Evolutionary conservation across 2,113 vertebrate species (phyloP), one percentile per base, ranked within the genome.

Genomic region (Tretioscincus oriximinensis): DNA sequence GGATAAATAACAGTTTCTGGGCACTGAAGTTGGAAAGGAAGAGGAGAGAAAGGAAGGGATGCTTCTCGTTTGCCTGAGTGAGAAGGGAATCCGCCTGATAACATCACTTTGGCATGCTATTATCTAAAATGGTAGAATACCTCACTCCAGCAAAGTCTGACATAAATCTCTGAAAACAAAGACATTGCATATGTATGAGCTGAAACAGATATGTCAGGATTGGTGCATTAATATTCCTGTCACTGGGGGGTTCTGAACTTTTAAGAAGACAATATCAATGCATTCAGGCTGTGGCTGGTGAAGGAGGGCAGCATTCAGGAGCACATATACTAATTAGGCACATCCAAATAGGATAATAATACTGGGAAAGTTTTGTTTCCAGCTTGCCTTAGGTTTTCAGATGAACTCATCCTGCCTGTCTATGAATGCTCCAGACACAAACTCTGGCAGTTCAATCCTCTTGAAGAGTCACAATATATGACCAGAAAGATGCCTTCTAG

Each of bases 81-180:
- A 95, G 91, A 92, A 93, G 91, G 92, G 93, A 92, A 88, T 96
- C 95, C 94, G 95, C 96, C 96, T 94, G 98, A 98, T 98, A 99
- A 97, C 96, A 98, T 98, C 98, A 96, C 95, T 98, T 98, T 97
- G 97, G 97, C 97, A 97, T 96, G 96, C 96, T 97, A 98, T 99
- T 99, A 99, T 99, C 96, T 98, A 97, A 98, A 98, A 98, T 96
- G 96, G 97, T 98, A 95, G 97, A 97, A 97, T 98, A 98, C 97
- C 97, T 98, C 97, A 97, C 96, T 98, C 97, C 96, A 96, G 97
- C 97, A 97, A 98, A 97, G 97, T 97, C 98, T 99, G 98, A 99
- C 98, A 99, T 99, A 99, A 99, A 99, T 99, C 98, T 99, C 98
- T 95, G 97, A 99, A 98, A 98, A 98, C 97, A 98, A 97, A 97